These are phyloP conservation scores for Pachyramphus minor DNA, from an alignment of 2,113 vertebrate species.

Conservation along the genomic window DNA sequence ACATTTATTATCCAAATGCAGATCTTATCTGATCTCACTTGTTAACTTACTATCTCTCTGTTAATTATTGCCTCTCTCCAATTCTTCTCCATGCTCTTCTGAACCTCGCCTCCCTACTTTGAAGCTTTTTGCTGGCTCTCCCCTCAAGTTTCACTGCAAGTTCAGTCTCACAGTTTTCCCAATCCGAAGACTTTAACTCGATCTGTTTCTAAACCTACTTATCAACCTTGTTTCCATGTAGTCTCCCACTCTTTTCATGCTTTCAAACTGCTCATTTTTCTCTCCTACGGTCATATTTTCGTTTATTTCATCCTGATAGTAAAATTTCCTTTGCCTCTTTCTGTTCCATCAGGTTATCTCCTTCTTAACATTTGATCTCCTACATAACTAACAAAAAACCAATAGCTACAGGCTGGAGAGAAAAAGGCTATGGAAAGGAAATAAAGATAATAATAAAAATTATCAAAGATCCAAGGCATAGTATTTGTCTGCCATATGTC, in stretches of 20 bases:
- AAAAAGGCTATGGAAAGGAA: neutral
- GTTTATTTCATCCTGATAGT: neutral
- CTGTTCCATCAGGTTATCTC: neutral
- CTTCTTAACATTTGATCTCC: neutral
- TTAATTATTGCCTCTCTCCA: neutral
- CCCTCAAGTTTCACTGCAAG: neutral
- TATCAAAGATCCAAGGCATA: neutral
- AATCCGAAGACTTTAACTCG: neutral
- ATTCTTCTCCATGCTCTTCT: neutral
- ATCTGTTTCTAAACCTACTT: neutral
- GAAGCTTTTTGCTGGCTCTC: neutral
- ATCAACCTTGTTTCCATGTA: neutral
- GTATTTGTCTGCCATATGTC: accelerated
- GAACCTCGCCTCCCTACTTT: neutral
- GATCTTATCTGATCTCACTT: neutral
- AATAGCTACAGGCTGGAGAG: neutral
- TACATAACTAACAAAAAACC: neutral
- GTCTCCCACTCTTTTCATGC: neutral
- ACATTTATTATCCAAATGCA: neutral
- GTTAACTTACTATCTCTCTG: neutral
- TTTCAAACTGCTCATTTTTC: neutral
- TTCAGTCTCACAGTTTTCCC: neutral
- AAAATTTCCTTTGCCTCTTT: neutral
- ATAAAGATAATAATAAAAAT: neutral
- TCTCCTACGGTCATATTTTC: neutral